These are phyloP conservation scores for Notiomystis cincta DNA, from an alignment of 2,113 vertebrate species.

Conservation along the genomic window DNA sequence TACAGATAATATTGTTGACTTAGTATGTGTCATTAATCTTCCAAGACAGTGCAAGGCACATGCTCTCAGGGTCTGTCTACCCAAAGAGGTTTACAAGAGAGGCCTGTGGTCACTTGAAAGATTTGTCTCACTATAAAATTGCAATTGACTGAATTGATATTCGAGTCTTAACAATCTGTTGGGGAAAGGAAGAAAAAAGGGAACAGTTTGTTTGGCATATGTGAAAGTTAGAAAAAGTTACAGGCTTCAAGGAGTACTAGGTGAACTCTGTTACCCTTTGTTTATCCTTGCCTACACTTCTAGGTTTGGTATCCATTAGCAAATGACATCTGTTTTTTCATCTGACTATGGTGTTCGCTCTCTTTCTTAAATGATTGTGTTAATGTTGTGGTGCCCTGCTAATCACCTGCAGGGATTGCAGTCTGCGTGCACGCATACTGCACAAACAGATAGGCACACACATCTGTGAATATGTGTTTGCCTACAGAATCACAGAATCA, in stretches of 20 bases:
- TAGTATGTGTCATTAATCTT: constrained; percentile 19
- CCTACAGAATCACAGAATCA: not conserved
- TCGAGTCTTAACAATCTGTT: not conserved
- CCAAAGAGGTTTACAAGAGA: not conserved
- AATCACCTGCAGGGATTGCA: not conserved
- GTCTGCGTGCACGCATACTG: rapidly evolving
- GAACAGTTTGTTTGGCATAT: not conserved
- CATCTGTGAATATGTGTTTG: not conserved
- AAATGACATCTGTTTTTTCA: not conserved
- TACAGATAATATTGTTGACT: constrained; percentile 31
- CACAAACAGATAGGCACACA: not conserved
- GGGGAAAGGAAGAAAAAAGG: not conserved
- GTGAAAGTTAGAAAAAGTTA: not conserved
- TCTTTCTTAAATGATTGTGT: not conserved
- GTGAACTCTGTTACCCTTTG: not conserved
- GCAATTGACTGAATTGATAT: not conserved
- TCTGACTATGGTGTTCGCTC: not conserved
- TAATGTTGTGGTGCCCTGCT: not conserved
- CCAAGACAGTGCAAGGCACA: not conserved
- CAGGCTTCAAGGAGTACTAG: not conserved
- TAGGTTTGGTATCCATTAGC: not conserved
- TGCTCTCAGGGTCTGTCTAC: not conserved
- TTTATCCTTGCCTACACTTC: not conserved
- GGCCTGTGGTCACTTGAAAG: not conserved
- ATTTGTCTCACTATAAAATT: not conserved